Base-by-base conservation (phyloP, 2,113 vertebrate species). In the Sturnira hondurensis region DNA sequence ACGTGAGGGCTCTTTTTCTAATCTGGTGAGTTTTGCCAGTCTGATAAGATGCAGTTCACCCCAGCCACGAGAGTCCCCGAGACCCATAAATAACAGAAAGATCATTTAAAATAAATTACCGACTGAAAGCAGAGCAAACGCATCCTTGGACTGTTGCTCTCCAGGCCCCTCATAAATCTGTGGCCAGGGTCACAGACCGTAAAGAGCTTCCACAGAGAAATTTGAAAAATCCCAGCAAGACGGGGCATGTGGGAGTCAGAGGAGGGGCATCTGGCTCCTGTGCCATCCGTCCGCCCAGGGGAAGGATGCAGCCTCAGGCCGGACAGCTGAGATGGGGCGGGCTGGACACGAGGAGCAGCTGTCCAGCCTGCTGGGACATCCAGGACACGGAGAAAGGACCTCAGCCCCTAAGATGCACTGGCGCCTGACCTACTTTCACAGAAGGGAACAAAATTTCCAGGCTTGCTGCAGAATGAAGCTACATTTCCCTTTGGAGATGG, bases 31-130 rank as follows among this genome's bases (percentile, higher is more conserved):
- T 90, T 97, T 95, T 85, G 84, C 94, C 73, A 16, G 47, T 93
- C 93, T 97, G 94, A 95, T 96, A 96, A 97, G 93, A 93, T 63
- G 78, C 91, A 76, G 93, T 74, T 94, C 95, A 88, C 86, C 85
- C 58, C 0, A 0, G 93, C 63, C 93, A 91, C 91, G 77, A 61
- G 94, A 89, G 93, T 96, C 54, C 9, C 73, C 0, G 24, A 80
- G 91, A 94, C 78, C 89, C 89, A 95, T 96, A 97, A 97, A 97
- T 95, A 96, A 96, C 78, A 45, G 78, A 89, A 89, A 96, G 94
- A 94, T 96, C 95, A 96, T 96, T 97, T 94, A 95, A 97, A 96
- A 89, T 97, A 97, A 97, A 97, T 97, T 95, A 96, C 88, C 26
- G 14, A 47, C 73, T 2, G 73, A 95, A 74, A 65, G 86, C 82